Conservation (phyloP, 2,113 vertebrate species). For the Apistogramma diplotaenia region DNA sequence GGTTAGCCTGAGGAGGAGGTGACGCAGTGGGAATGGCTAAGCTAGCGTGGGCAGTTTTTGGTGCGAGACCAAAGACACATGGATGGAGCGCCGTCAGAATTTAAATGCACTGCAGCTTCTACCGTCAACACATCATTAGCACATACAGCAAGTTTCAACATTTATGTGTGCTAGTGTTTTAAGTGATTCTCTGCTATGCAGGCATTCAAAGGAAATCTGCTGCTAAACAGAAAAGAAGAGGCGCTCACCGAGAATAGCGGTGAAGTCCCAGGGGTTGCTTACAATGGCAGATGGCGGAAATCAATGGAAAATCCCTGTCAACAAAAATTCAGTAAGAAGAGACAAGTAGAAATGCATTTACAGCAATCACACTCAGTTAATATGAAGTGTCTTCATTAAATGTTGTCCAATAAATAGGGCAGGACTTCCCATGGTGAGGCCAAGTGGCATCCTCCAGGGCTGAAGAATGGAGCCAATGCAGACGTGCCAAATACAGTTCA, state of each 20-base stretch:
- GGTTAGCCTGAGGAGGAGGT: slow-evolving; percentile 48
- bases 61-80: slow-evolving; percentile 24
- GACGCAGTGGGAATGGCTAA: slow-evolving; percentile 48
- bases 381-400: background rate
- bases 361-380: background rate
- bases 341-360: background rate
- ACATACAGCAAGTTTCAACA: slow-evolving; percentile 7
- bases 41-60: slow-evolving; percentile 35
- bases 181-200: background rate
- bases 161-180: background rate
- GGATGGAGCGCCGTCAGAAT: slow-evolving; percentile 24
- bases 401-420: background rate
- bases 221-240: background rate
- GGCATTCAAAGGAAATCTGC: background rate
- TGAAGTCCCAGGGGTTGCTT: background rate
- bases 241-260: background rate
- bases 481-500: too few species aligned
- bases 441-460: too few species aligned
- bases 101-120: slow-evolving; percentile 13
- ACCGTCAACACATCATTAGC: slow-evolving; percentile 21
- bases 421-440: background rate
- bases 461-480: too few species aligned
- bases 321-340: background rate
- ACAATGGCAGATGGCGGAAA: background rate
- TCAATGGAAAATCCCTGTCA: background rate